Conservation (phyloP, 2,888 invertebrate genomes). For the Oligia strigilis region DNA sequence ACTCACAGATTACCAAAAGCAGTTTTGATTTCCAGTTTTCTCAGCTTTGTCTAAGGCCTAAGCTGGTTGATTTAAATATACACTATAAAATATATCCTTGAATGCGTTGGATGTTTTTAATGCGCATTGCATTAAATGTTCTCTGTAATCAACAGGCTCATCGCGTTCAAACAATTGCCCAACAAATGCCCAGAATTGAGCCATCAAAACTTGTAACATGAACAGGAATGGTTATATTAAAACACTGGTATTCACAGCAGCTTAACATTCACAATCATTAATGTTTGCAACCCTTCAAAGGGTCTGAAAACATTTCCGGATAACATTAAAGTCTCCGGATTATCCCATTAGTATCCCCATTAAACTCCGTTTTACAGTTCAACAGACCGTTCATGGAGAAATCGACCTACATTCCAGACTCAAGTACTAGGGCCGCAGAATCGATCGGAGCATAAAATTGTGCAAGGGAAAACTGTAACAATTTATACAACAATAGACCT, state of each 20-base stretch:
- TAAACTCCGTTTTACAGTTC: conserved; percentile 68
- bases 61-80: neutral
- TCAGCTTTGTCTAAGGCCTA: neutral
- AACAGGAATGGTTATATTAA: conserved; percentile 42
- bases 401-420: conserved; percentile 71
- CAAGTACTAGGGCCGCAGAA: conserved; percentile 60
- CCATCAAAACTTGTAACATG: conserved; percentile 34
- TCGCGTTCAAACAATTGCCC: neutral
- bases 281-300: conserved; percentile 46
- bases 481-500: conserved; percentile 45
- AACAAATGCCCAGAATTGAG: conserved; percentile 14
- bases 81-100: neutral
- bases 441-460: conserved; percentile 51
- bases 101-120: neutral
- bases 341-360: conserved; percentile 51
- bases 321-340: conserved; percentile 48
- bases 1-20: neutral
- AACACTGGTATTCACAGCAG: conserved; percentile 36
- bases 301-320: conserved; percentile 49
- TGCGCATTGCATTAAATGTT: neutral
- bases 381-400: conserved; percentile 71
- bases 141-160: neutral
- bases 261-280: conserved; percentile 47
- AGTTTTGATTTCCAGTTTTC: neutral
- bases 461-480: conserved; percentile 40